Evolutionary conservation across 2,888 invertebrate species (phyloP), one percentile per base, ranked within the genome.

Genomic region (Aleiodes alternator): DNA sequence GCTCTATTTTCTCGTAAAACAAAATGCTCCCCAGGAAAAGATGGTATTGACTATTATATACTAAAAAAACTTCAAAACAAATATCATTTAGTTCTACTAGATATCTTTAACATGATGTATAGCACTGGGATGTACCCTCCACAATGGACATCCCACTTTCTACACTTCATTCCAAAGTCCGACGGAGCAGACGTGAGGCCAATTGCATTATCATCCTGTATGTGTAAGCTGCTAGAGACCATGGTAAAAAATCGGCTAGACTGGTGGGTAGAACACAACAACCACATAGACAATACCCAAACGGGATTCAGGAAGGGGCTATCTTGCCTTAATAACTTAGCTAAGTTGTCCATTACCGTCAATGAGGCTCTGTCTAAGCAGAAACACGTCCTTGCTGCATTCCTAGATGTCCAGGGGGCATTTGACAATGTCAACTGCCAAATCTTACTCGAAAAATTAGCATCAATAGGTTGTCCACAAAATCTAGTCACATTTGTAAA

Each of bases 401-500:
- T 81, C 50, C 64, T 81, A 3, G 80, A 81, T 31, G 75, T 80
- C 4, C 50, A 76, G 51, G 76, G 75, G 0, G 79, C 80, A 0
- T 81, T 80, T 55, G 80, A 80, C 50, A 80, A 82, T 29, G 75
- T 80, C 0, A 79, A 79, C 12, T 50, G 68, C 38, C 53, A 77
- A 9, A 76, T 79, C 0, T 66, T 80, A 50, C 16, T 76, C 7
- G 3, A 34, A 6, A 61, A 73, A 64, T 61, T 80, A 6, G 56
- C 56, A 0, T 9, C 9, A 16, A 56, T 56, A 3, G 6, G 23
- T 3, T 56, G 56, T 16, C 23, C 56, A 9, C 14, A 4, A 16
- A 56, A 16, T 5, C 4, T 56, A 14, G 8, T 56, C n/a, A 16
- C 12, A 9, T 56, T 16, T 16, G 23, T n/a, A 9, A 7, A 56